Conservation (phyloP, 2,797 vertebrate genomes). For the Tenualosa thibaudeaui region DNA sequence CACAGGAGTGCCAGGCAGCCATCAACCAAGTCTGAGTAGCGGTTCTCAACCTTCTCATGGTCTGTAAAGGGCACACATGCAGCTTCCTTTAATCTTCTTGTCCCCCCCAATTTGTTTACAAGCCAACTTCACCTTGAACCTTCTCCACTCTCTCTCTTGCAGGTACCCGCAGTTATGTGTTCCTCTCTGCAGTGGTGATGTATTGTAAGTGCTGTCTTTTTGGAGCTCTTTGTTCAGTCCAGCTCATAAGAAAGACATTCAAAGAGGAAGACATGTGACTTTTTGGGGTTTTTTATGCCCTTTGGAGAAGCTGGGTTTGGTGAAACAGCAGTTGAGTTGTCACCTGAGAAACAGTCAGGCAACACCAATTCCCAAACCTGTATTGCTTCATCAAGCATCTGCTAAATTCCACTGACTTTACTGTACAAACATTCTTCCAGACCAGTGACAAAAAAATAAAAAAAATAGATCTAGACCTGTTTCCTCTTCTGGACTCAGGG, state of each 20-base stretch:
- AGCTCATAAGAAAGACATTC: not conserved
- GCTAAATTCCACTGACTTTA: no score
- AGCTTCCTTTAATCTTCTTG: not conserved
- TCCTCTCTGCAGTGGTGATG: no score
- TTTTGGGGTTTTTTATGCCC: no score
- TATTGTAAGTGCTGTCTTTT: not conserved
- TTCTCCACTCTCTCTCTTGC: not conserved
- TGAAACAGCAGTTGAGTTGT: no score
- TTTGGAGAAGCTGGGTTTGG: not conserved
- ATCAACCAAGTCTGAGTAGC: not conserved
- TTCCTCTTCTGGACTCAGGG: not conserved
- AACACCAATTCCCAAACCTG: no score
- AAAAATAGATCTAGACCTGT: not conserved
- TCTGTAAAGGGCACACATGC: not conserved
- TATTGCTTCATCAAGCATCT: no score
- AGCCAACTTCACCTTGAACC: not conserved
- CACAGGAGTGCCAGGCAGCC: slow-evolving; percentile 2
- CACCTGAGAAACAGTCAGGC: no score
- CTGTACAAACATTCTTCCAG: not conserved
- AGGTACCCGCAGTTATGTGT: not conserved
- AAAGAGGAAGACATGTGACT: not conserved
- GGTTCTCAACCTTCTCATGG: not conserved
- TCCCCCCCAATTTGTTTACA: not conserved
- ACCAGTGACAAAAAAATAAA: not conserved
- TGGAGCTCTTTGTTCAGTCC: not conserved